Evolutionary conservation across 2,797 vertebrate genomes (phyloP).

Genomic region (Carcharodon carcharias): DNA sequence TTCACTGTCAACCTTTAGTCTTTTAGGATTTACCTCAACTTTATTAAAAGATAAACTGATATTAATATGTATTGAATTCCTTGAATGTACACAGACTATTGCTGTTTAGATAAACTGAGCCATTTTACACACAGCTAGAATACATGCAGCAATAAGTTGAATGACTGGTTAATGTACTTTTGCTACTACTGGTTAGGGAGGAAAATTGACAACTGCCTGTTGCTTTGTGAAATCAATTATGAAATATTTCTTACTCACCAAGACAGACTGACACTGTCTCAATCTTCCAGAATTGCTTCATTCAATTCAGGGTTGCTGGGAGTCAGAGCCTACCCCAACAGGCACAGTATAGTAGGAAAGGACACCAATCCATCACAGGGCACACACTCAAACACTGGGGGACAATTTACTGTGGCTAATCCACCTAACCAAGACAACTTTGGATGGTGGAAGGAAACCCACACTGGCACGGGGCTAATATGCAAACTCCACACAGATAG

Average conservation of each 20-base stretch:
- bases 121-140: not conserved
- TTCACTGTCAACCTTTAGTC: not conserved
- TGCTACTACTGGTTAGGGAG: not conserved
- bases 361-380: too few species aligned
- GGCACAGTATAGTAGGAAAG: too few species aligned
- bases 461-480: too few species aligned
- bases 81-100: not conserved
- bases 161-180: not conserved
- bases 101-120: not conserved
- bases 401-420: too few species aligned
- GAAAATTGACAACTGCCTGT: not conserved
- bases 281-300: too few species aligned
- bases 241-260: not conserved
- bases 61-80: not conserved
- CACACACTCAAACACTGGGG: too few species aligned
- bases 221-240: not conserved
- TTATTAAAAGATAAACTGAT: not conserved
- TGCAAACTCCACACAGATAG: too few species aligned
- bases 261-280: not conserved
- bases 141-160: not conserved
- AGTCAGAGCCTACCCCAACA: too few species aligned
- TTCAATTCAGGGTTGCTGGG: too few species aligned
- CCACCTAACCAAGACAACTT: too few species aligned
- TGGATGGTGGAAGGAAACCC: too few species aligned
- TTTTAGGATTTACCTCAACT: not conserved